A percentile compares a stretch with the other conserved stretches of the same genome.
phyloP scores from a whole-genome alignment of 2,797 vertebrate species.

The Molossus molossus region DNA sequence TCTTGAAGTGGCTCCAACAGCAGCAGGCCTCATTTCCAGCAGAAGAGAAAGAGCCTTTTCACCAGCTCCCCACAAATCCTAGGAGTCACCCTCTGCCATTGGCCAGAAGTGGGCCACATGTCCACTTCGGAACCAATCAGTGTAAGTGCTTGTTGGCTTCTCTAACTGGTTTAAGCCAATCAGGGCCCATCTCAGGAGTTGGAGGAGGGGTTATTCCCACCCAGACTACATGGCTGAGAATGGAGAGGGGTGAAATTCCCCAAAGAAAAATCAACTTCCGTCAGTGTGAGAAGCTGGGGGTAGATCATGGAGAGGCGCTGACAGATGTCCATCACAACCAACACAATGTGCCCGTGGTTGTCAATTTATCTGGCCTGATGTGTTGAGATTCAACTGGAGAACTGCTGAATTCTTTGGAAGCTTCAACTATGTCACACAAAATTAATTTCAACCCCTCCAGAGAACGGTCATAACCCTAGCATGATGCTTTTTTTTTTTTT shows the following conservation, averaged over 20 bases:
- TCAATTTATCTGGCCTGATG: conserved; percentile 48
- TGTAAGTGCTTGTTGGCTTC: background rate
- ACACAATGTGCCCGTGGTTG: background rate
- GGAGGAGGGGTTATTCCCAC: background rate
- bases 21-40: background rate
- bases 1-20: background rate
- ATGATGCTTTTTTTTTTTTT: too few relatives aligned
- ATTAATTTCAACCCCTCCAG: conserved; percentile 83
- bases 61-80: background rate
- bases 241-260: background rate
- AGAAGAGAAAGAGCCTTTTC: background rate
- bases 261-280: background rate
- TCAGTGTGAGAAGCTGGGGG: background rate
- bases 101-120: conserved; percentile 13
- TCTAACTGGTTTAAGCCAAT: background rate
- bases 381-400: conserved; percentile 9
- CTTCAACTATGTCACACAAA: conserved; percentile 76
- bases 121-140: conserved; percentile 44
- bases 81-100: background rate
- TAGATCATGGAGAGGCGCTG: background rate
- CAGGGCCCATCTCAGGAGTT: background rate
- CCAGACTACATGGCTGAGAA: background rate
- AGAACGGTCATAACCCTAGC: conserved; percentile 36
- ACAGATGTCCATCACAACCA: conserved; percentile 19
- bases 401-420: conserved; percentile 62